A percentile compares a stretch with the other conserved stretches of the same genome.
phyloP scores from a whole-genome alignment of 2,888 invertebrate genomes.

The Dolichomitus sp. region DNA sequence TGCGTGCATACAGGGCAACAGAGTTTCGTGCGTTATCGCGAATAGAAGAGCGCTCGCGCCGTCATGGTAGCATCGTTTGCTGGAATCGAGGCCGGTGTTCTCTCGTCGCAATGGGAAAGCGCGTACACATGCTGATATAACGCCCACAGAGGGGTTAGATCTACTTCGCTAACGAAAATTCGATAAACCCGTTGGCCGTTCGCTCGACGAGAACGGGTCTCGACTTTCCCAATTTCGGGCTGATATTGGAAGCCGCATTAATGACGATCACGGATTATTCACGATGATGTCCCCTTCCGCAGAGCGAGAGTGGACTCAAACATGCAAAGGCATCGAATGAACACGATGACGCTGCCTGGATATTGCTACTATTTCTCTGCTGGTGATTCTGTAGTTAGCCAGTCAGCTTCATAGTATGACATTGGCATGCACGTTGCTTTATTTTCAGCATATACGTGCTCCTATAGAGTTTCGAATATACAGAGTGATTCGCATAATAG shows the following conservation, averaged over 20 bases:
- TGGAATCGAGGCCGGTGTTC: slow-evolving; percentile 46
- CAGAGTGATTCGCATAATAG: not conserved
- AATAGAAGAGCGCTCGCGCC: slow-evolving; percentile 36
- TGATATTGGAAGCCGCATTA: slow-evolving; percentile 58
- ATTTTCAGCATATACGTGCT: too few relatives aligned
- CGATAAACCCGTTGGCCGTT: slow-evolving; percentile 52
- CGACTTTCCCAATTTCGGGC: slow-evolving; percentile 51
- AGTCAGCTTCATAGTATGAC: not conserved
- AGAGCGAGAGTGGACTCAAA: not conserved
- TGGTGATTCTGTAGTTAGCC: not conserved
- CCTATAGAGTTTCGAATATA: not conserved
- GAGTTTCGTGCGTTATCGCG: slow-evolving; percentile 66
- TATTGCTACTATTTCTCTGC: not conserved
- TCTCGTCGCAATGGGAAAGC: slow-evolving; percentile 27
- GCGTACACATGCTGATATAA: slow-evolving; percentile 24
- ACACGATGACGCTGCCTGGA: not conserved
- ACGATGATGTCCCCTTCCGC: slow-evolving; percentile 40
- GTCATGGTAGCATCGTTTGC: slow-evolving; percentile 55
- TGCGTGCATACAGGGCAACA: slow-evolving; percentile 15
- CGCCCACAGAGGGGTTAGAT: not conserved
- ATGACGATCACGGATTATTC: slow-evolving; percentile 63
- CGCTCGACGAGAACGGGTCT: slow-evolving; percentile 30
- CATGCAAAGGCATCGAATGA: slow-evolving; percentile 7
- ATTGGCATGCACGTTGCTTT: not conserved
- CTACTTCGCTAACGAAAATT: slow-evolving; percentile 59